Percentiles rank a stretch among this genome's conserved stretches.
Evolutionary conservation across 2,888 invertebrate genomes (phyloP).

Genomic region (Noctua janthina): DNA sequence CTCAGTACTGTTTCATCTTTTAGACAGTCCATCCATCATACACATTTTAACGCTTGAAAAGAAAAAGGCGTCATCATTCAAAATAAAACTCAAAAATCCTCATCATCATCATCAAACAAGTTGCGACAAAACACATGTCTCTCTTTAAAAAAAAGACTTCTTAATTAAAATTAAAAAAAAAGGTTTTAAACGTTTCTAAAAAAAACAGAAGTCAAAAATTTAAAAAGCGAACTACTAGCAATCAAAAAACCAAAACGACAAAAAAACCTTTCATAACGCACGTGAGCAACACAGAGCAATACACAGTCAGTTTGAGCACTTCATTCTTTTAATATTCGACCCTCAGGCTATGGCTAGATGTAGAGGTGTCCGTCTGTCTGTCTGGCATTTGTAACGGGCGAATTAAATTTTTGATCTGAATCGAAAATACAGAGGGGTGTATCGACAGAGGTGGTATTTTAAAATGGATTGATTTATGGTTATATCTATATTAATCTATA

Average conservation of each 20-base stretch:
- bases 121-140: no score
- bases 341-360: conserved; percentile 18
- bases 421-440: conserved; percentile 28
- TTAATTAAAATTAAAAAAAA: neutral
- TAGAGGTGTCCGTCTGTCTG: conserved; percentile 49
- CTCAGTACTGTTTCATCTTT: neutral
- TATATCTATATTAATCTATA: no score
- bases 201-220: neutral
- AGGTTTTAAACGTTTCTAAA: no score
- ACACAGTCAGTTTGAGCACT: conserved; percentile 46
- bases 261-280: conserved; percentile 19
- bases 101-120: no score
- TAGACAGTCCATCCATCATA: no score
- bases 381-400: conserved; percentile 39
- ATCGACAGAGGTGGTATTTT: neutral
- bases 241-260: neutral
- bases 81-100: no score
- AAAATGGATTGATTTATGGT: neutral
- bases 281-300: conserved; percentile 1
- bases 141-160: no score
- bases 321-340: conserved; percentile 66
- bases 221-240: neutral
- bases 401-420: conserved; percentile 57
- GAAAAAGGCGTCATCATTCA: neutral
- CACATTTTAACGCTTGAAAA: neutral